These are phyloP conservation scores for Acanthococcus lagerstroemiae DNA, from an alignment of 2,888 invertebrate species.

Conservation along the genomic window DNA sequence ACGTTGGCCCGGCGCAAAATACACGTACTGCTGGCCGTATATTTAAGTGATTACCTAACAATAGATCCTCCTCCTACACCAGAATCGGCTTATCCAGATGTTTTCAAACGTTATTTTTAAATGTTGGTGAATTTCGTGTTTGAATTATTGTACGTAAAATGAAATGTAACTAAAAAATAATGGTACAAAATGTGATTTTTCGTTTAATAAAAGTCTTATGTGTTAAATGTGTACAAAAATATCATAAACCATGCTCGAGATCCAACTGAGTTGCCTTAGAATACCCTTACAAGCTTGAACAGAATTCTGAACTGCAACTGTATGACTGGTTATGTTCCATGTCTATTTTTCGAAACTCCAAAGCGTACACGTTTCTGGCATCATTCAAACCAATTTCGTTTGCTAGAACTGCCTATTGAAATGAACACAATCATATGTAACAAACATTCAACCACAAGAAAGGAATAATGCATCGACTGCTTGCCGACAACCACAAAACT, in stretches of 20 bases:
- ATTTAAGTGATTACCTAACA: conserved; percentile 51
- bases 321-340: conserved; percentile 12
- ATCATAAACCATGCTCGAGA: too few relatives aligned
- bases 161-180: background rate
- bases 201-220: background rate
- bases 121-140: background rate
- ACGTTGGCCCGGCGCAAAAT: conserved; percentile 49
- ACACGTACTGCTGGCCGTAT: conserved; percentile 54
- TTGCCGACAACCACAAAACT: too few relatives aligned
- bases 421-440: too few relatives aligned
- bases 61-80: conserved; percentile 34
- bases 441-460: too few relatives aligned
- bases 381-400: conserved; percentile 59
- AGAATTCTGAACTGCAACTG: conserved; percentile 14
- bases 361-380: conserved; percentile 70
- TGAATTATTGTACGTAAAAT: background rate
- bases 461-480: too few relatives aligned
- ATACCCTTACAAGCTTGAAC: conserved; percentile 21
- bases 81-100: conserved; percentile 14
- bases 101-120: conserved; percentile 20
- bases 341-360: conserved; percentile 49
- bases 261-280: too few relatives aligned
- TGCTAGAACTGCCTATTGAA: conserved; percentile 63
- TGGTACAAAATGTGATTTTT: background rate
- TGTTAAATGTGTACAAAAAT: background rate